phyloP scores from a whole-genome alignment of 1,140 invertebrate species.

The Lucilia sericata region DNA sequence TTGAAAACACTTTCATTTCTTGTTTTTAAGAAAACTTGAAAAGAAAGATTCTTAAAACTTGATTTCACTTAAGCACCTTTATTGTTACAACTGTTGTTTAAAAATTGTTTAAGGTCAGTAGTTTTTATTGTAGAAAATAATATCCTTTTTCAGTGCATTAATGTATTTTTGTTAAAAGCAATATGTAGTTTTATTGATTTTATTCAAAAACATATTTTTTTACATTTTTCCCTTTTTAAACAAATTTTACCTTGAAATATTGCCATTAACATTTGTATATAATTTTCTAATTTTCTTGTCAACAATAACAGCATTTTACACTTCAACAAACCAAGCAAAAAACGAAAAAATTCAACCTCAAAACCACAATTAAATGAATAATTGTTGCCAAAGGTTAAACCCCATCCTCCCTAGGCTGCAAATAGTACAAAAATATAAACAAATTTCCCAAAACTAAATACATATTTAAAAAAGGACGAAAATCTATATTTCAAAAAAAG shows the following conservation, averaged over 20 bases:
- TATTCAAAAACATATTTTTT: not conserved
- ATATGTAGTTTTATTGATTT: not conserved
- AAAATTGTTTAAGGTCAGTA: not conserved
- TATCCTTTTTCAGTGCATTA: not conserved
- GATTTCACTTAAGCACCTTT: conserved; percentile 11
- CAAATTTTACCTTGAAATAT: not conserved
- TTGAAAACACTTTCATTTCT: too few species aligned
- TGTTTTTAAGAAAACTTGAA: too few species aligned
- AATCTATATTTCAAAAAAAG: not conserved
- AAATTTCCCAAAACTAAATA: too few species aligned
- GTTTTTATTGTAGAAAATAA: not conserved
- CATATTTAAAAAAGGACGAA: not conserved
- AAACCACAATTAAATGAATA: conserved; percentile 24
- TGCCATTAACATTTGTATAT: not conserved
- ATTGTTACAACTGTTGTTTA: not conserved
- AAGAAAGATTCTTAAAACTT: too few species aligned
- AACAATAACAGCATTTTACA: not conserved
- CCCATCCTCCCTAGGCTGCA: not conserved
- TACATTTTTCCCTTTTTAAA: not conserved
- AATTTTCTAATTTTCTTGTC: conserved; percentile 21
- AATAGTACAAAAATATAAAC: not conserved
- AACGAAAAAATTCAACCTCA: not conserved
- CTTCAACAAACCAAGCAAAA: not conserved
- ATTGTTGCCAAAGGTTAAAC: not conserved
- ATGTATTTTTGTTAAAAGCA: not conserved